A percentile compares a stretch with the other conserved stretches of the same genome.
These are phyloP conservation scores for Rotaria sp. DNA, from an alignment of 2,888 invertebrate genomes.

Conservation along the genomic window DNA sequence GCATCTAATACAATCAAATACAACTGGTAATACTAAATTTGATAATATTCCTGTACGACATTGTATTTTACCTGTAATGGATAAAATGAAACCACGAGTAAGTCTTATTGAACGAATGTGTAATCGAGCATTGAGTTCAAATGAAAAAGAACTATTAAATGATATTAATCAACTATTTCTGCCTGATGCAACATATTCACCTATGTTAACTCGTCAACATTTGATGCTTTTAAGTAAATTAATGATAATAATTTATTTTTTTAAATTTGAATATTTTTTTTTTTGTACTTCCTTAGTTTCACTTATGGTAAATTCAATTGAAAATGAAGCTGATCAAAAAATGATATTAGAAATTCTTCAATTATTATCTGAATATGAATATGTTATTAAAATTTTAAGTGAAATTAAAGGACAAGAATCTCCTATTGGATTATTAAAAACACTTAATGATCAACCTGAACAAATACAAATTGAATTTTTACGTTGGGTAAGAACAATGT, in stretches of 20 bases:
- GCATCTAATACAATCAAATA: not conserved
- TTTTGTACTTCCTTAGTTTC: not conserved
- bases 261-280: not conserved
- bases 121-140: not conserved
- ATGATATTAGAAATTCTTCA: not conserved
- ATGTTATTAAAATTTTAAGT: not conserved
- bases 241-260: not conserved
- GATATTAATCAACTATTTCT: not conserved
- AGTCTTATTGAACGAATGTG: not conserved
- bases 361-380: not conserved
- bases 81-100: not conserved
- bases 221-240: not conserved
- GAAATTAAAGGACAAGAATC: slow-evolving; percentile 29
- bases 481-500: not conserved
- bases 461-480: slow-evolving; percentile 24
- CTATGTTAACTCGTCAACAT: not conserved
- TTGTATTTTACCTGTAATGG: not conserved
- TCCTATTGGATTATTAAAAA: slow-evolving; percentile 14
- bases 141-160: not conserved
- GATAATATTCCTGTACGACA: not conserved
- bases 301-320: not conserved
- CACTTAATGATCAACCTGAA: slow-evolving; percentile 3
- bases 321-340: not conserved
- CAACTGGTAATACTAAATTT: not conserved
- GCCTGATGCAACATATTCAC: not conserved